phyloP scores from a whole-genome alignment of 2,113 vertebrate genomes.

The Rhipidura dahli region DNA sequence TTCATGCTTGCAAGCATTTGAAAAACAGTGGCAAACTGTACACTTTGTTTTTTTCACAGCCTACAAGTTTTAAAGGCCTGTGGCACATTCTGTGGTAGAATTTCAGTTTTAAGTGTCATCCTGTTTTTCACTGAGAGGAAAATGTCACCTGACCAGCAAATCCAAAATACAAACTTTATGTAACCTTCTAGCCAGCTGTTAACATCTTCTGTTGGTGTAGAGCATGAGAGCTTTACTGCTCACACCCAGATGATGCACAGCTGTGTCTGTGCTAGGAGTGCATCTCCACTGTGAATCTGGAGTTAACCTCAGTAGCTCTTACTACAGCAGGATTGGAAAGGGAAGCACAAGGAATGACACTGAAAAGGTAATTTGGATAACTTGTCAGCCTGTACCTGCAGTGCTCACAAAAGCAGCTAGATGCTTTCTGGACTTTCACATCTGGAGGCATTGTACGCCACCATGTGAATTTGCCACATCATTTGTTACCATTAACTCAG shows the following conservation, averaged over 20 bases:
- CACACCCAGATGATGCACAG: not conserved
- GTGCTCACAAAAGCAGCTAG: not conserved
- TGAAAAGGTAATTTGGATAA: not conserved
- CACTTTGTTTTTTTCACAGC: not conserved
- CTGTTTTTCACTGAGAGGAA: not conserved
- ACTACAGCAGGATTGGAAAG: not conserved
- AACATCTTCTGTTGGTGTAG: not conserved
- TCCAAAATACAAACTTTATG: not conserved
- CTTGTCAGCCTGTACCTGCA: not conserved
- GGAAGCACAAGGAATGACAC: not conserved
- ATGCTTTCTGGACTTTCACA: not conserved
- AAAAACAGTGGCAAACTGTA: not conserved
- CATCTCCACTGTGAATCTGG: not conserved
- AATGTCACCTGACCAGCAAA: not conserved
- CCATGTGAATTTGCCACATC: not conserved
- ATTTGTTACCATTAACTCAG: not conserved
- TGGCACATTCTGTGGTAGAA: not conserved
- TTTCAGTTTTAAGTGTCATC: not conserved
- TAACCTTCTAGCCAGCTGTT: not conserved
- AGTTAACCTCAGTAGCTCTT: not conserved
- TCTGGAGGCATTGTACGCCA: not conserved
- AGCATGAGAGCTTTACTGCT: not conserved
- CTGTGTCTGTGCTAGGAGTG: not conserved
- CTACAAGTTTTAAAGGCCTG: not conserved
- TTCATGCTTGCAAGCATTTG: not conserved